A percentile compares a stretch with the other conserved stretches of the same genome.
Evolutionary conservation across 2,113 vertebrate genomes (phyloP).

Genomic region (Ptilorrhoa leucosticta): DNA sequence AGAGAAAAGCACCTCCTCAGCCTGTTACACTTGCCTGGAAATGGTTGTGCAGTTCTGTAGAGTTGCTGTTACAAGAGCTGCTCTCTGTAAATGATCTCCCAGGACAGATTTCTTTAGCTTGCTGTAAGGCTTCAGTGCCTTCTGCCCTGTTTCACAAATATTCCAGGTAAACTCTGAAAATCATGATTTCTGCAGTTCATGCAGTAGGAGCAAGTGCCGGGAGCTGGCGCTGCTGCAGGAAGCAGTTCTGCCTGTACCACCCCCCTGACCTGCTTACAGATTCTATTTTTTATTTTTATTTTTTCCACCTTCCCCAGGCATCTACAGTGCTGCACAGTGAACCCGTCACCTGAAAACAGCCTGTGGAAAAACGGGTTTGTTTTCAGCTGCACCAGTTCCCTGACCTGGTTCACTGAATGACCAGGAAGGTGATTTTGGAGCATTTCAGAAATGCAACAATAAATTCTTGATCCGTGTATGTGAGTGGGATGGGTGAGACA

Average conservation of each 20-base stretch:
- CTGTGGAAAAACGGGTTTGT: not conserved
- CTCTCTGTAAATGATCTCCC: not conserved
- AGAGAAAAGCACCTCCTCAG: not conserved
- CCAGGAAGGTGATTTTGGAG: not conserved
- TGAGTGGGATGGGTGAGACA: not conserved
- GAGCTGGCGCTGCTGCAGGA: not conserved
- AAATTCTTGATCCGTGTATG: not conserved
- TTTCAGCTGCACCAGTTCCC: not conserved
- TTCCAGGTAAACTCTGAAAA: not conserved
- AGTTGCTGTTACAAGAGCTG: not conserved
- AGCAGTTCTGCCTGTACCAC: not conserved
- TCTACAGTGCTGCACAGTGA: not conserved
- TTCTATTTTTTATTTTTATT: not conserved
- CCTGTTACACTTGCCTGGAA: not conserved
- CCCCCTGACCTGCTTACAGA: not conserved
- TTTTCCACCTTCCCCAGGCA: not conserved
- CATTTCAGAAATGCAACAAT: not conserved
- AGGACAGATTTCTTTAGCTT: not conserved
- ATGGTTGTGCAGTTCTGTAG: not conserved
- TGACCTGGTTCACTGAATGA: not conserved
- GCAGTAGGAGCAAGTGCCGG: not conserved
- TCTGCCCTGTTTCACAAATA: not conserved
- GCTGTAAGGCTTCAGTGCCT: not conserved
- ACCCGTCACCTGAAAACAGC: not conserved
- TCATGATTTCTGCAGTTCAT: not conserved